A percentile compares a stretch with the other conserved stretches of the same genome.
Evolutionary conservation across 2,888 invertebrate species (phyloP).

Genomic region (Operophtera brumata): DNA sequence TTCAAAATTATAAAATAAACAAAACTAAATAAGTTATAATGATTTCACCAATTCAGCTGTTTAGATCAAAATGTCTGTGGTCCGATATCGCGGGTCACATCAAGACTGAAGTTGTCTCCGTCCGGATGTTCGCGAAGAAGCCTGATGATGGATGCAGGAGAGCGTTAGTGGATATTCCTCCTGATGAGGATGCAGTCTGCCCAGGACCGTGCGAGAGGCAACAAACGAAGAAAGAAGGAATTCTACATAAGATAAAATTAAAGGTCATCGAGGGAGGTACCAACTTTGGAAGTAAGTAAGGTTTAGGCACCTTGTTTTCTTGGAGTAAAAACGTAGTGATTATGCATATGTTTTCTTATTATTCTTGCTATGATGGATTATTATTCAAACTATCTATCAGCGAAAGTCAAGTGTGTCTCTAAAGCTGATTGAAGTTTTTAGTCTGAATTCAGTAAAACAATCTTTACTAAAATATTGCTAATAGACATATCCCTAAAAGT

Average conservation of each 20-base stretch:
- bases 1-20: slow-evolving; percentile 30
- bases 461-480: no score
- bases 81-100: slow-evolving; percentile 33
- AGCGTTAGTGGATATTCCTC: slow-evolving; percentile 58
- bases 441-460: no score
- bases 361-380: no score
- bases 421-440: no score
- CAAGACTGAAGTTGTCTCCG: slow-evolving; percentile 25
- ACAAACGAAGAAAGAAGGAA: slow-evolving; percentile 50
- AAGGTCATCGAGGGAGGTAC: slow-evolving; percentile 67
- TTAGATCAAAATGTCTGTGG: slow-evolving; percentile 41
- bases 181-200: slow-evolving; percentile 50
- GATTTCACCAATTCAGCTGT: slow-evolving; percentile 33
- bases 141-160: slow-evolving; percentile 51
- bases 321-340: no score
- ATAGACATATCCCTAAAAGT: no score
- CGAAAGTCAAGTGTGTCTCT: no score
- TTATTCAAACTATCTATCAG: no score
- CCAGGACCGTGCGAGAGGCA: slow-evolving; percentile 50
- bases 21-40: no score
- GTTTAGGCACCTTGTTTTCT: neutral
- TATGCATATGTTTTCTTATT: no score
- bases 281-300: slow-evolving; percentile 69
- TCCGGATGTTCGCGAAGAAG: slow-evolving; percentile 49
- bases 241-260: slow-evolving; percentile 65